These are phyloP conservation scores for Crotalus tigris DNA, from an alignment of 2,113 vertebrate genomes.

Conservation along the genomic window DNA sequence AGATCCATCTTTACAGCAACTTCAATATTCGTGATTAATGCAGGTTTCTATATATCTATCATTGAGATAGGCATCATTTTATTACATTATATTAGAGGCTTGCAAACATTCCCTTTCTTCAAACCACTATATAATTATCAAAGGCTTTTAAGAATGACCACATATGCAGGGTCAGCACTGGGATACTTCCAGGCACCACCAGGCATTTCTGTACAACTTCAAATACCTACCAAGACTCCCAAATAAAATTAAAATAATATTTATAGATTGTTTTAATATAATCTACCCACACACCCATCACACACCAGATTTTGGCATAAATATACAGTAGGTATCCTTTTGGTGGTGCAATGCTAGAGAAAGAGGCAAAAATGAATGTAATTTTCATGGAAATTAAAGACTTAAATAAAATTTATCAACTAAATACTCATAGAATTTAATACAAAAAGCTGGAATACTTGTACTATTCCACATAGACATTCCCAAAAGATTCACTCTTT, in stretches of 20 bases:
- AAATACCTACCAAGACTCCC: not conserved
- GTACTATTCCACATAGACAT: not conserved
- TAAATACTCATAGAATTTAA: not conserved
- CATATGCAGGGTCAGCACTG: not conserved
- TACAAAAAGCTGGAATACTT: not conserved
- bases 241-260: not conserved
- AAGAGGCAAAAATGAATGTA: not conserved
- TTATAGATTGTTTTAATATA: too few species aligned
- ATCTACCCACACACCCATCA: too few species aligned
- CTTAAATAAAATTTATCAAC: not conserved
- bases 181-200: not conserved
- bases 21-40: not conserved
- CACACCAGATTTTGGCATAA: not conserved
- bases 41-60: not conserved
- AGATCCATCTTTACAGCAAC: not conserved
- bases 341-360: not conserved
- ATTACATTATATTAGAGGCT: not conserved
- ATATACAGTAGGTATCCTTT: not conserved
- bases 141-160: not conserved
- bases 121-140: not conserved
- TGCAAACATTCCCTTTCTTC: not conserved
- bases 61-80: not conserved
- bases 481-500: not conserved
- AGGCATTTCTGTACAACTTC: not conserved
- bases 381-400: not conserved